Evolutionary conservation across 2,797 vertebrate species (phyloP).

Genomic region (Todus mexicanus): DNA sequence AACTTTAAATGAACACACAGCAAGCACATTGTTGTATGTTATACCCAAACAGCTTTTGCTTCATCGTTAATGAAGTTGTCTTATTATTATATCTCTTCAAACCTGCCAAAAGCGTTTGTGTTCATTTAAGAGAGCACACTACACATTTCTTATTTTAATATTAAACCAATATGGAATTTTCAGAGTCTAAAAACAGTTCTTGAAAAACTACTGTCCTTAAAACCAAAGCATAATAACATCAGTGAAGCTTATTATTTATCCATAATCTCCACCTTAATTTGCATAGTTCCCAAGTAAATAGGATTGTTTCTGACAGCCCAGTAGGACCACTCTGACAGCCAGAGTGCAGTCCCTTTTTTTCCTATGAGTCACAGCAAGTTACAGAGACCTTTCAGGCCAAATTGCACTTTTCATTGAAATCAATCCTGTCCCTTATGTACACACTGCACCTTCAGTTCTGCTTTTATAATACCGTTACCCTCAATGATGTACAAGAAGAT

Average conservation of each 20-base stretch:
- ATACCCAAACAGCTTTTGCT: constrained; percentile 1
- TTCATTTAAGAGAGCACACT: not conserved
- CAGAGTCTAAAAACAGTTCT: not conserved
- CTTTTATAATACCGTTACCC: not conserved
- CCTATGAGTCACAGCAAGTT: not conserved
- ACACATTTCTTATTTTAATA: not conserved
- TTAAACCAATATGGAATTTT: not conserved
- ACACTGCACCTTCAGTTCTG: not conserved
- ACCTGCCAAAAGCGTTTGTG: not conserved
- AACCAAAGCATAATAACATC: not conserved
- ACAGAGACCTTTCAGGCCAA: not conserved
- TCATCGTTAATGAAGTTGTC: not conserved
- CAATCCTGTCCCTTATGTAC: not conserved
- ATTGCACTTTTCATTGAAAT: not conserved
- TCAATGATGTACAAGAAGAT: not conserved
- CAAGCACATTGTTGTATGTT: not conserved
- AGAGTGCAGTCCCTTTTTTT: not conserved
- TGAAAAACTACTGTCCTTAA: not conserved
- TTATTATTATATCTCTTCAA: not conserved
- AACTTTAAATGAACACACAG: not conserved
- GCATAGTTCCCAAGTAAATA: not conserved
- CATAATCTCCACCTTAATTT: not conserved
- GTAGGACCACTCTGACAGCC: not conserved
- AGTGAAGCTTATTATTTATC: not conserved
- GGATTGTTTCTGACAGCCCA: not conserved